Conservation (phyloP, 2,888 invertebrate genomes). For the Drosophila putrida region DNA sequence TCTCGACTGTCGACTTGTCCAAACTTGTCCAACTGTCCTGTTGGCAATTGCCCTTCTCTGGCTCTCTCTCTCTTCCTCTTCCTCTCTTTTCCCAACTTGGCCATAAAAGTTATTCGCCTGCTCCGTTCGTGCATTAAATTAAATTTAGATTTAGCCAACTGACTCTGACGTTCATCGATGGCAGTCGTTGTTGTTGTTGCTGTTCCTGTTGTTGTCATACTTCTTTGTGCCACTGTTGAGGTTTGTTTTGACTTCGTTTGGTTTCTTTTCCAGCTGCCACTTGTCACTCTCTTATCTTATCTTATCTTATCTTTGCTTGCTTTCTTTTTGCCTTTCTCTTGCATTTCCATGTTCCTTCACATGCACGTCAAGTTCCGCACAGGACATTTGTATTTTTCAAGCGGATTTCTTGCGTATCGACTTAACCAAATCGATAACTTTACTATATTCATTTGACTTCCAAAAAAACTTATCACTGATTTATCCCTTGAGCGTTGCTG, state of each 20-base stretch:
- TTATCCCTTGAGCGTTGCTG: slow-evolving; percentile 53
- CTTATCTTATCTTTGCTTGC: no score
- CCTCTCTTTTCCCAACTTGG: slow-evolving; percentile 11
- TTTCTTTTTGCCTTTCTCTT: slow-evolving; percentile 12
- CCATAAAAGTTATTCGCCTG: slow-evolving; percentile 69
- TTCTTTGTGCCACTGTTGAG: slow-evolving; percentile 56
- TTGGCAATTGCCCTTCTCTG: slow-evolving; percentile 7
- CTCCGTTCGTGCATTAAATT: slow-evolving; percentile 81
- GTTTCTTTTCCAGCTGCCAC: slow-evolving; percentile 46
- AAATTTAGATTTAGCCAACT: slow-evolving; percentile 77
- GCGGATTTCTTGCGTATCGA: slow-evolving; percentile 6
- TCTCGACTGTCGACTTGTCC: slow-evolving; percentile 23
- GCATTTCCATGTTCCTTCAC: slow-evolving; percentile 52
- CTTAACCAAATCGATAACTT: slow-evolving; percentile 13
- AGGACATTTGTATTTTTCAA: slow-evolving; percentile 52
- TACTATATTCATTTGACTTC: background rate
- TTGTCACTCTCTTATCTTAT: slow-evolving; percentile 56
- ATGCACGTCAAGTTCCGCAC: slow-evolving; percentile 57
- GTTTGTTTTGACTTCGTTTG: slow-evolving; percentile 26
- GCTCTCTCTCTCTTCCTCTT: background rate
- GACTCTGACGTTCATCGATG: slow-evolving; percentile 62
- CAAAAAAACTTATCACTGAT: slow-evolving; percentile 25
- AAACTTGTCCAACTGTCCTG: slow-evolving; percentile 18
- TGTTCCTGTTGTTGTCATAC: slow-evolving; percentile 51
- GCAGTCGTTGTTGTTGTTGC: slow-evolving; percentile 43